Percentiles rank a stretch among this genome's conserved stretches.
Evolutionary conservation across 2,113 vertebrate genomes (phyloP).

Genomic region (Chloroceryle aenea): DNA sequence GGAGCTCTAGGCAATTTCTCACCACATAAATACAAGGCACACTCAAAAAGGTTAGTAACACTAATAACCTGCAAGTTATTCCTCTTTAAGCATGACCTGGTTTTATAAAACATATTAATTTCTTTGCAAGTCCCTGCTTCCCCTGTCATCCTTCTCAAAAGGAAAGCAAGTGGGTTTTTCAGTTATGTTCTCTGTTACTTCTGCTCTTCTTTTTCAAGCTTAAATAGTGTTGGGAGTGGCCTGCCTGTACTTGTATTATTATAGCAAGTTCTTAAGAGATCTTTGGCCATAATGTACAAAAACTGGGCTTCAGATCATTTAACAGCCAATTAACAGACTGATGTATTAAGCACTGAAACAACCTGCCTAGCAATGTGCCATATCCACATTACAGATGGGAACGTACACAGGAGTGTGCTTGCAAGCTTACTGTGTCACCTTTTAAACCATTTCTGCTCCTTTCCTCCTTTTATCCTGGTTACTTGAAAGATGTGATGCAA

Average conservation of each 20-base stretch:
- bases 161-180: not conserved
- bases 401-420: rapidly evolving
- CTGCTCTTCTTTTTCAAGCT: not conserved
- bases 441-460: not conserved
- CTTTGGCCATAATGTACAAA: not conserved
- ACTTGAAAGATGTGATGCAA: not conserved
- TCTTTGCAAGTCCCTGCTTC: not conserved
- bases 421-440: not conserved
- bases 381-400: not conserved
- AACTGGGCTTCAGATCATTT: not conserved
- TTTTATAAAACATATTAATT: not conserved
- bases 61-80: not conserved
- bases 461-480: not conserved
- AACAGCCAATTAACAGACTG: not conserved
- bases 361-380: rapidly evolving
- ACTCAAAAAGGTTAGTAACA: not conserved
- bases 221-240: not conserved
- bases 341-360: not conserved
- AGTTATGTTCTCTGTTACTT: not conserved
- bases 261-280: not conserved
- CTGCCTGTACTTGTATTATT: not conserved
- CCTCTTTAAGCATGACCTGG: not conserved
- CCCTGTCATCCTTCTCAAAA: not conserved
- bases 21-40: not conserved
- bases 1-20: not conserved